Conservation (phyloP, 2,113 vertebrate genomes). For the Menura novaehollandiae region DNA sequence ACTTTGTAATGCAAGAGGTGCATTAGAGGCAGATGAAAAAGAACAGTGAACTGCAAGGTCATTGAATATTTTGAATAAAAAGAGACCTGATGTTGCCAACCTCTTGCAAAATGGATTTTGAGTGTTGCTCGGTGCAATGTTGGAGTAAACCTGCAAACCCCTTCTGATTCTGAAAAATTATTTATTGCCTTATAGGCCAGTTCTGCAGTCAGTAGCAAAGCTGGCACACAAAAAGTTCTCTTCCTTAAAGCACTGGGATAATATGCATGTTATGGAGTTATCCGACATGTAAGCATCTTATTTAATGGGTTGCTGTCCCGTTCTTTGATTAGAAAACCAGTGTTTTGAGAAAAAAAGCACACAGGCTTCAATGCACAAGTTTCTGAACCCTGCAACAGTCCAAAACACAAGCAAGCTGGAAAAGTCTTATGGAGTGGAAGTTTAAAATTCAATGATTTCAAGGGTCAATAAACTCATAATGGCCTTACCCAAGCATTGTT, state of each 20-base stretch:
- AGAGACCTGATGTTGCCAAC: background rate
- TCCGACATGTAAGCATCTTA: background rate
- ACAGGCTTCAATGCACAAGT: background rate
- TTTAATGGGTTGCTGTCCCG: background rate
- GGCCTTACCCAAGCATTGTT: background rate
- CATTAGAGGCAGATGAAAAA: background rate
- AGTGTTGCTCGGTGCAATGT: background rate
- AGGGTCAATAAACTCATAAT: background rate
- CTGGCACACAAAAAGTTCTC: background rate
- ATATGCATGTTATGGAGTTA: background rate
- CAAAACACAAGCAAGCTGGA: background rate
- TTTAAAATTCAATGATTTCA: background rate
- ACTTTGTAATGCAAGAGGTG: background rate
- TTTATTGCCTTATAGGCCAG: background rate
- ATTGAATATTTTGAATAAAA: background rate
- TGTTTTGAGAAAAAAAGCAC: background rate
- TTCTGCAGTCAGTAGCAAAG: background rate
- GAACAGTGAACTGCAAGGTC: background rate
- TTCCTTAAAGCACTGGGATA: background rate
- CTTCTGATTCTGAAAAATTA: background rate
- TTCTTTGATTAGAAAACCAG: background rate
- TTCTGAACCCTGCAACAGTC: background rate
- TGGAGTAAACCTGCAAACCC: background rate
- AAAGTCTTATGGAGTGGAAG: background rate
- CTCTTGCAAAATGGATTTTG: background rate